Percentiles rank a stretch among this genome's conserved stretches.
Conservation (phyloP, 2,888 invertebrate species). For the Yponomeuta plumbellus region DNA sequence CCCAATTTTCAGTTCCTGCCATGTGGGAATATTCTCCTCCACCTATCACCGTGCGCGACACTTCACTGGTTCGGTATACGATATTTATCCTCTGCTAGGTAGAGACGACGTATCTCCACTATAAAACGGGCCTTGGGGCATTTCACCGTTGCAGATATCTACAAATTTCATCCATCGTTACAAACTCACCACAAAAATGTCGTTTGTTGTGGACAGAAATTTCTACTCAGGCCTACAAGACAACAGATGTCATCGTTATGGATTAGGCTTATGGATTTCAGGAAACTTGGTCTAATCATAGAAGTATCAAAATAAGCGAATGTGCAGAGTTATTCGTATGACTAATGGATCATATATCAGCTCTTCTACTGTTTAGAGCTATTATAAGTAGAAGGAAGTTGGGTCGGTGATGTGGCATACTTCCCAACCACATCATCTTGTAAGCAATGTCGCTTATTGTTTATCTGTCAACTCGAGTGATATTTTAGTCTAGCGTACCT, state of each 20-base stretch:
- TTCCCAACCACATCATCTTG: constrained; percentile 37
- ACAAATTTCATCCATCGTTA: neutral
- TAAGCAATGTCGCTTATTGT: constrained; percentile 70
- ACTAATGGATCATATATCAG: no score
- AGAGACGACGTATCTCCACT: no score
- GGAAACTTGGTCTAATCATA: no score
- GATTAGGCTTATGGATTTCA: no score
- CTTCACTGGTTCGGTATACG: neutral
- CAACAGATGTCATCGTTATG: no score
- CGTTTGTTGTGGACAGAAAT: no score
- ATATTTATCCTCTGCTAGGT: no score
- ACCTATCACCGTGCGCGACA: neutral
- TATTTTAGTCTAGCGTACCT: neutral
- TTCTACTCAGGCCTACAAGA: no score
- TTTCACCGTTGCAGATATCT: neutral
- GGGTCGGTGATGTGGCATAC: neutral
- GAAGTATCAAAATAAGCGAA: no score
- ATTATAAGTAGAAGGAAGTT: neutral
- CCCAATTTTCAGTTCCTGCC: no score
- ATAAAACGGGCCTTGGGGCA: neutral
- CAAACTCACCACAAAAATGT: neutral
- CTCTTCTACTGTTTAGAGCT: no score
- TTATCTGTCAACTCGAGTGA: constrained; percentile 52
- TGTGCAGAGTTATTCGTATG: no score
- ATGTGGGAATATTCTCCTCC: neutral